Conservation (phyloP, 1,140 invertebrate genomes). For the Trichonephila clavipes region DNA sequence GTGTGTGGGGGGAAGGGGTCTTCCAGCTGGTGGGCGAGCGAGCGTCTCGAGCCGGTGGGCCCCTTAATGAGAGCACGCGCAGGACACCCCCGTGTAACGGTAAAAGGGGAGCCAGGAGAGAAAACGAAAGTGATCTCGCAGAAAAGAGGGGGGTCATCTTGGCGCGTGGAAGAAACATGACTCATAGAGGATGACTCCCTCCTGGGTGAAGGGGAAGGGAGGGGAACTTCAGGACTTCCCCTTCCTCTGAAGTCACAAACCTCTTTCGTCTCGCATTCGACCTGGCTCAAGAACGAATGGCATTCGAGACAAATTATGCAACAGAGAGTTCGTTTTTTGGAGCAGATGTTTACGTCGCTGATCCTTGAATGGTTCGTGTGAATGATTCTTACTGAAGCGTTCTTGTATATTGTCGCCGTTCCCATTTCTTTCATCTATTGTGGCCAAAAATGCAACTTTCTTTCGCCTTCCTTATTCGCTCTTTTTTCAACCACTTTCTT, state of each 20-base stretch:
- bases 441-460: too few relatives aligned
- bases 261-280: neutral
- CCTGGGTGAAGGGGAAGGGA: neutral
- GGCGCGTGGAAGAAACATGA: slow-evolving; percentile 3
- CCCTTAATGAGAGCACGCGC: slow-evolving; percentile 66
- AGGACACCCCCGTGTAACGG: neutral
- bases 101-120: neutral
- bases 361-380: too few relatives aligned
- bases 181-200: slow-evolving; percentile 20
- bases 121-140: slow-evolving; percentile 52
- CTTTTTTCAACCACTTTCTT: too few relatives aligned
- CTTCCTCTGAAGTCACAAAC: neutral
- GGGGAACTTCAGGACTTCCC: neutral
- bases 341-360: too few relatives aligned
- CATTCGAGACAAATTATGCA: too few relatives aligned
- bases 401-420: too few relatives aligned
- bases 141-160: neutral
- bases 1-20: neutral
- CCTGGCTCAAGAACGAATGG: neutral
- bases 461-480: too few relatives aligned
- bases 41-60: slow-evolving; percentile 55
- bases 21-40: slow-evolving; percentile 37
- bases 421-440: too few relatives aligned
- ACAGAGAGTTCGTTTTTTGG: too few relatives aligned
- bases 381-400: too few relatives aligned